Evolutionary conservation across 37 sponge, comb jelly and placozoan genomes (phyloP).

Genomic region (Petrosia ficiformis): DNA sequence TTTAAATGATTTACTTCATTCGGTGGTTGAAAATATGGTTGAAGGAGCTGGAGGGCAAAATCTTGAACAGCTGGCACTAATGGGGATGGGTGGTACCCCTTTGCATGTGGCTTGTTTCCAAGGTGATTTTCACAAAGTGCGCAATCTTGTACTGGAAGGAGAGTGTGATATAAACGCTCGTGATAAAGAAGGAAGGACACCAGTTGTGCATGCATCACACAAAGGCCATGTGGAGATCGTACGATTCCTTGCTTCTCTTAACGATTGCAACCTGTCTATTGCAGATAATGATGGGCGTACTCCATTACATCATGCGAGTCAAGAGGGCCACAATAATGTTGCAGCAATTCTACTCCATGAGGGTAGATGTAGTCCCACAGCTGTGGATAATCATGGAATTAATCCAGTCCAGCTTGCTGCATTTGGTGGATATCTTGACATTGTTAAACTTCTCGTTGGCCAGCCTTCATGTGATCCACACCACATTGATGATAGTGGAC

Average conservation of each 20-base stretch:
- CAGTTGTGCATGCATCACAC: conserved; percentile 22
- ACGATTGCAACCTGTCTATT: conserved; percentile 24
- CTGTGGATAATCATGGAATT: conserved; percentile 16
- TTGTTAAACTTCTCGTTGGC: conserved; percentile 24
- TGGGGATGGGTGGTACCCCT: neutral
- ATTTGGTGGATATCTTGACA: conserved; percentile 22
- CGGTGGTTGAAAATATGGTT: neutral
- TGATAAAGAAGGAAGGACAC: conserved; percentile 22
- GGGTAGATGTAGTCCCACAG: conserved; percentile 14
- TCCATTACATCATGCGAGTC: conserved; percentile 31
- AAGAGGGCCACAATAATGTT: conserved; percentile 20
- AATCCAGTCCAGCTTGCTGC: conserved; percentile 32
- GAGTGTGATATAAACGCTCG: conserved; percentile 19
- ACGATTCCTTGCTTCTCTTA: conserved; percentile 19
- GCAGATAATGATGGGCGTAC: conserved; percentile 29
- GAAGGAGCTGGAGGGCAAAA: neutral
- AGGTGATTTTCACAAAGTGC: conserved; percentile 24
- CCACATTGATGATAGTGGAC: conserved; percentile 15
- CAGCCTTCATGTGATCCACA: conserved; percentile 24
- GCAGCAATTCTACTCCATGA: conserved; percentile 24
- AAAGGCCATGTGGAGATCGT: conserved; percentile 37
- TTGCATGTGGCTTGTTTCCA: conserved; percentile 26
- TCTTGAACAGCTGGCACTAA: neutral
- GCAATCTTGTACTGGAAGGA: conserved; percentile 8
- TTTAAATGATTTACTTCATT: neutral